These are phyloP conservation scores for Saccostrea cuccullata DNA, from an alignment of 1,140 invertebrate species.

Conservation along the genomic window DNA sequence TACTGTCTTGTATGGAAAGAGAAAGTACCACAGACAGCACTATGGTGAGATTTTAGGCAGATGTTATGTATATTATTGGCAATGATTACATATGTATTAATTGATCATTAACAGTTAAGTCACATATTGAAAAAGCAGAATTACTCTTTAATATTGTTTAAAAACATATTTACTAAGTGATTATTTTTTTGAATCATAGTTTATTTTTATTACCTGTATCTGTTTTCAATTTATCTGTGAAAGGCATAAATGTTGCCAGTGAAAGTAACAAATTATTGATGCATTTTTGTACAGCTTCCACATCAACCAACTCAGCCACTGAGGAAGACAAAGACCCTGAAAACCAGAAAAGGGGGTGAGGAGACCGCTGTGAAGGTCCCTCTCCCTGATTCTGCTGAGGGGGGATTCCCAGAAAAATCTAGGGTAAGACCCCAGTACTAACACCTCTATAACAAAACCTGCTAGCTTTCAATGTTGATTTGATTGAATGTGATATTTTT, in stretches of 20 bases:
- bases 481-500: background rate
- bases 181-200: too few relatives aligned
- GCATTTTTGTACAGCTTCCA: background rate
- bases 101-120: too few relatives aligned
- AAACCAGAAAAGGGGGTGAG: conserved; percentile 38
- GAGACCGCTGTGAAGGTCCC: conserved; percentile 31
- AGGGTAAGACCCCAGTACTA: background rate
- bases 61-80: too few relatives aligned
- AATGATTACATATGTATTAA: background rate
- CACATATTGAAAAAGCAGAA: too few relatives aligned
- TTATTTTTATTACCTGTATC: too few relatives aligned
- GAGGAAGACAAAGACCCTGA: conserved; percentile 58
- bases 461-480: conserved; percentile 13
- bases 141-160: too few relatives aligned
- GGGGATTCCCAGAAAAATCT: background rate
- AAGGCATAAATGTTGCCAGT: background rate
- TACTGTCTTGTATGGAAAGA: conserved; percentile 62
- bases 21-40: conserved; percentile 71
- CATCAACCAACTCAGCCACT: conserved; percentile 25
- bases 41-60: conserved; percentile 51
- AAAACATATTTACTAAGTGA: too few relatives aligned
- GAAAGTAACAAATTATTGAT: background rate
- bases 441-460: background rate
- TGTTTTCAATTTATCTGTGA: too few relatives aligned
- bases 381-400: background rate